Evolutionary conservation across 2,888 invertebrate genomes (phyloP).

Genomic region (Eugnorisma glareosa): DNA sequence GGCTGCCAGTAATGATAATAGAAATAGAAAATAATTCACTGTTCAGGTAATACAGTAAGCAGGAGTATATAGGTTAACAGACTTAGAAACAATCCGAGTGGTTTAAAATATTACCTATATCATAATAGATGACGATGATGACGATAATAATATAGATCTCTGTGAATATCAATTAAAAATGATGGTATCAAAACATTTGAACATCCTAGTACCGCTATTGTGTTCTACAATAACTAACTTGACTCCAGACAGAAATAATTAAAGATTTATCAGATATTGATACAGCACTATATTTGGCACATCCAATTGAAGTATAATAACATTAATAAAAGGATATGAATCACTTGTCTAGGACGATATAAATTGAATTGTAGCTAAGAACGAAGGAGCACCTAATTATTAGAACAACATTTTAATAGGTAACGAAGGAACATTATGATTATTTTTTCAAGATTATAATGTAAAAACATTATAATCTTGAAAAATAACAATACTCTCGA

Average conservation of each 20-base stretch:
- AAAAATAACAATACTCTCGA: no score
- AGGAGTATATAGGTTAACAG: not conserved
- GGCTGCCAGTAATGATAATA: not conserved
- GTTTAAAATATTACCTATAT: not conserved
- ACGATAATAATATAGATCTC: not conserved
- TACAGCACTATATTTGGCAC: slow-evolving; percentile 1
- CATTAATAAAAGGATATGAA: slow-evolving; percentile 40
- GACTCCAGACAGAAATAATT: slow-evolving; percentile 30
- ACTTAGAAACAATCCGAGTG: not conserved
- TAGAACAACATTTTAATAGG: not conserved
- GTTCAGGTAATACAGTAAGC: not conserved
- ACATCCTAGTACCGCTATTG: slow-evolving; percentile 2
- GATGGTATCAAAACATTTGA: not conserved
- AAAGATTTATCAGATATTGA: slow-evolving; percentile 30
- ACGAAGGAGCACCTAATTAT: not conserved
- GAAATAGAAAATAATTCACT: not conserved
- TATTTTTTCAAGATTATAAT: no score
- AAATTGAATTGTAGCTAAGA: slow-evolving; percentile 7
- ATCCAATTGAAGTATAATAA: slow-evolving; percentile 29
- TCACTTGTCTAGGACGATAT: slow-evolving; percentile 7
- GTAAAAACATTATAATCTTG: no score
- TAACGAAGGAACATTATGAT: not conserved
- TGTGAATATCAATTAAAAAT: not conserved
- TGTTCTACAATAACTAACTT: not conserved
- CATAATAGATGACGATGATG: not conserved